Evolutionary conservation across 2,888 invertebrate genomes (phyloP).

Genomic region (Cheilosia impressa): DNA sequence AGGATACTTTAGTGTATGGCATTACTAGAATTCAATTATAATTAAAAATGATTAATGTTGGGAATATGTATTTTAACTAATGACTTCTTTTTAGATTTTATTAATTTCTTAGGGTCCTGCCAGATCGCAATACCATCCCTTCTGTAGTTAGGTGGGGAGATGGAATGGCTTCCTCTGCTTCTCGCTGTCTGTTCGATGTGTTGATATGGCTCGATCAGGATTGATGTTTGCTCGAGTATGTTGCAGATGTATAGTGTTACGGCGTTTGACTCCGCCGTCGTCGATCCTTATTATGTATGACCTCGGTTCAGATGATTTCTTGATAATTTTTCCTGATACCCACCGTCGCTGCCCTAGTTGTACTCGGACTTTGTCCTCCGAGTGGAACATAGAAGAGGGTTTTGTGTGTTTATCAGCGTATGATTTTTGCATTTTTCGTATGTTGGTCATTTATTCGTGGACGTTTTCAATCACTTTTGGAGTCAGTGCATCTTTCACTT

Average conservation of each 20-base stretch:
- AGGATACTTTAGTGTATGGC: too few relatives aligned
- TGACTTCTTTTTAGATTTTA: too few relatives aligned
- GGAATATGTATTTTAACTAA: too few relatives aligned
- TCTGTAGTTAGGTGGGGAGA: not conserved
- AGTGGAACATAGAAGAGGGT: slow-evolving; percentile 12
- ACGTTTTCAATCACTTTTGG: slow-evolving; percentile 43
- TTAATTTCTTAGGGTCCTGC: slow-evolving; percentile 6
- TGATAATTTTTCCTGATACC: slow-evolving; percentile 15
- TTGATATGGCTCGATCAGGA: not conserved
- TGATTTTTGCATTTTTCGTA: slow-evolving; percentile 43
- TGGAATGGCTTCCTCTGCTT: not conserved
- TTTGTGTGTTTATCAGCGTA: slow-evolving; percentile 34
- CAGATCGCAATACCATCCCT: slow-evolving; percentile 7
- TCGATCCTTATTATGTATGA: not conserved
- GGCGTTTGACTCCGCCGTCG: too few relatives aligned
- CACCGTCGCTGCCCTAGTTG: slow-evolving; percentile 1
- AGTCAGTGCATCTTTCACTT: not conserved
- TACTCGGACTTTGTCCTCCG: slow-evolving; percentile 27
- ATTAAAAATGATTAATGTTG: too few relatives aligned
- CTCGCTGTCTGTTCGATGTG: not conserved
- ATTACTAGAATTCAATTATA: too few relatives aligned
- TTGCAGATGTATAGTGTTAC: not conserved
- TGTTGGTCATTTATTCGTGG: slow-evolving; percentile 51
- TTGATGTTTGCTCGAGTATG: not conserved
- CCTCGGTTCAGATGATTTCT: slow-evolving; percentile 40